Evolutionary conservation across 2,888 invertebrate species (phyloP), one percentile per base, ranked within the genome.

Genomic region (Apodemia hepburni): DNA sequence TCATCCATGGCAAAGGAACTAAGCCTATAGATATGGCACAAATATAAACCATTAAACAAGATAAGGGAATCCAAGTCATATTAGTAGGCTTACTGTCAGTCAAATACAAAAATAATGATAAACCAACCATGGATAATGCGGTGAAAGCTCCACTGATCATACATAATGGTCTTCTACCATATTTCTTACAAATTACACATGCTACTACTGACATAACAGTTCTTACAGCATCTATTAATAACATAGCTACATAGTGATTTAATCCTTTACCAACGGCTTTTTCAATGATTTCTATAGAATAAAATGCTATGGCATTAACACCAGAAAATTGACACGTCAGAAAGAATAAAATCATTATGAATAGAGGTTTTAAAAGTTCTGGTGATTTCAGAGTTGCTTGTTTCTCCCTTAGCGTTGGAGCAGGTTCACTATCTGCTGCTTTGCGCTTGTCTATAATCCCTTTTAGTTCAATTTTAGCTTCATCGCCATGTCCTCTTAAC

Each of bases 1-100:
- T 93, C 38, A 95, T 93, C 94, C 96, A 96, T 0, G 96, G 95
- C 60, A 96, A 74, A 0, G 95, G 95, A 12, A 94, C 92, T 18
- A 94, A 75, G 0, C 95, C 95, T 61, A 94, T 85, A 1, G 93
- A 92, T 59, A 94, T 89, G 60, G 93, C 93, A 57, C 92, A 87
- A 12, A 94, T 94, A 71, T 94, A 94, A 1, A 85, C 74, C 77
- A 94, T 75, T 61, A 94, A 74, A 76, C 92, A 86, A 68, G 92
- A 75, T 70, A 94, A 72, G 0, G 93, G 88, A 6, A 92, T 65
- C 92, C 92, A 93, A 1, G 92, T 83, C 77, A 86, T 81, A 61
- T 86, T 81, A 7, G 80, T 80, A 5, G 82, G 80, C 57, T 80
- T 80, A 0, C 76, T 75, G 6, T 74, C 72, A 8, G 74, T 73